Percentiles rank a stretch among this genome's conserved stretches.
These are phyloP conservation scores for Temnothorax longispinosus DNA, from an alignment of 1,140 invertebrate genomes.

Conservation along the genomic window DNA sequence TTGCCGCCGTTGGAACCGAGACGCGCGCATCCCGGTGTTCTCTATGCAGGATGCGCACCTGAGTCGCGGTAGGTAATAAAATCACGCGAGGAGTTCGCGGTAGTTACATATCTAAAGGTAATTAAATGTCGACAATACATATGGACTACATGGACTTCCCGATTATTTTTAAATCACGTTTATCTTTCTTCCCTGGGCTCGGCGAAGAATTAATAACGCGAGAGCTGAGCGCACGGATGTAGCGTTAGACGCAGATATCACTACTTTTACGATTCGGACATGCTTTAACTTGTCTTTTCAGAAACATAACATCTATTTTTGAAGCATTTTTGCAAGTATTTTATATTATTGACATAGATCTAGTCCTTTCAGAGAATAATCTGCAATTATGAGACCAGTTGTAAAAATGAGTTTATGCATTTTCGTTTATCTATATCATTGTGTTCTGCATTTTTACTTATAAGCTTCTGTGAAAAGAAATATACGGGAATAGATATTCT, in stretches of 20 bases:
- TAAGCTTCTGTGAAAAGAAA: too few species aligned
- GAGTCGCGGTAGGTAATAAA: constrained; percentile 52
- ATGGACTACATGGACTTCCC: constrained; percentile 38
- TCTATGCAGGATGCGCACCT: constrained; percentile 64
- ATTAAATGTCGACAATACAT: constrained; percentile 54
- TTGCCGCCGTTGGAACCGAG: constrained; percentile 32
- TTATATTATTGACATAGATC: background rate
- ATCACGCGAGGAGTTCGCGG: constrained; percentile 46
- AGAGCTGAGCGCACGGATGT: background rate
- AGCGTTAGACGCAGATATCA: background rate
- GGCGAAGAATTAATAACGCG: background rate
- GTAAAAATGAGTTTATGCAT: background rate
- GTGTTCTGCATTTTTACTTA: too few species aligned
- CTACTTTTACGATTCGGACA: background rate
- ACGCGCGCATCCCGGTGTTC: constrained; percentile 42
- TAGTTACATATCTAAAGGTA: constrained; percentile 37
- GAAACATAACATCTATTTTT: background rate
- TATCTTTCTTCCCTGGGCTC: background rate
- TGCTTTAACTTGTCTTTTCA: background rate
- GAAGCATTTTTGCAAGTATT: background rate
- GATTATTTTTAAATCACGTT: constrained; percentile 25
- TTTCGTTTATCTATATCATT: too few species aligned
- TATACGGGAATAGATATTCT: background rate
- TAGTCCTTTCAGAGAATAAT: background rate
- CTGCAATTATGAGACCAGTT: background rate